phyloP scores from a whole-genome alignment of 2,113 vertebrate species.

The Pampusana beccarii region DNA sequence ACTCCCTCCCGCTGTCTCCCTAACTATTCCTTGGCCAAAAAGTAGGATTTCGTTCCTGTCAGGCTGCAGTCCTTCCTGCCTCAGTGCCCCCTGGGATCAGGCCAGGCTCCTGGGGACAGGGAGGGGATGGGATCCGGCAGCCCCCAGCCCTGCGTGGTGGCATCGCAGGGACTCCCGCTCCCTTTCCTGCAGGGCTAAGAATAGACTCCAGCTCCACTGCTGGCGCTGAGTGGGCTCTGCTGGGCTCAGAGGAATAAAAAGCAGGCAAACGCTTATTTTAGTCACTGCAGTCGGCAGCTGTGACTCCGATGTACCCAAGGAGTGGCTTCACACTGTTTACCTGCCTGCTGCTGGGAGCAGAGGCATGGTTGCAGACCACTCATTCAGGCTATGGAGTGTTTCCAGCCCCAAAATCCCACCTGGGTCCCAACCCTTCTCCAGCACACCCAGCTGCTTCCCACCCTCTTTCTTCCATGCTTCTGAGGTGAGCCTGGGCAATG shows the following conservation, averaged over 20 bases:
- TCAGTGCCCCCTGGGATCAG: fast-evolving
- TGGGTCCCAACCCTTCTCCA: neutral
- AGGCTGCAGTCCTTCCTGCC: neutral
- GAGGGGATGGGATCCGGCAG: neutral
- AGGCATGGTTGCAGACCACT: neutral
- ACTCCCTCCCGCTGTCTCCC: neutral
- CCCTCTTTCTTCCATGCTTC: neutral
- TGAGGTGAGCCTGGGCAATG: neutral
- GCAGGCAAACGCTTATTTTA: constrained; percentile 62
- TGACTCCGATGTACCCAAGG: constrained; percentile 41
- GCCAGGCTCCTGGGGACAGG: neutral
- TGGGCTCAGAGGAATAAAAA: constrained; percentile 66
- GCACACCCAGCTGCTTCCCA: neutral
- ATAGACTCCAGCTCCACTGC: constrained; percentile 51
- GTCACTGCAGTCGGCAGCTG: constrained; percentile 58
- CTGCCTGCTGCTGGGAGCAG: neutral
- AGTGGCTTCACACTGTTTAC: neutral
- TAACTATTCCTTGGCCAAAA: neutral
- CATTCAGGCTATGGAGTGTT: neutral
- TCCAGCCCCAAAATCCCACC: neutral
- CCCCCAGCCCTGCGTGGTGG: neutral
- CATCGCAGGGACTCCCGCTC: neutral
- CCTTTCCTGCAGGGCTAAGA: constrained; percentile 60
- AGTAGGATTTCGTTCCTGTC: neutral
- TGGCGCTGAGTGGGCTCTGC: constrained; percentile 61